A percentile compares a stretch with the other conserved stretches of the same genome.
Conservation (phyloP, 2,797 vertebrate species). For the Neosilurus hyrtlii region DNA sequence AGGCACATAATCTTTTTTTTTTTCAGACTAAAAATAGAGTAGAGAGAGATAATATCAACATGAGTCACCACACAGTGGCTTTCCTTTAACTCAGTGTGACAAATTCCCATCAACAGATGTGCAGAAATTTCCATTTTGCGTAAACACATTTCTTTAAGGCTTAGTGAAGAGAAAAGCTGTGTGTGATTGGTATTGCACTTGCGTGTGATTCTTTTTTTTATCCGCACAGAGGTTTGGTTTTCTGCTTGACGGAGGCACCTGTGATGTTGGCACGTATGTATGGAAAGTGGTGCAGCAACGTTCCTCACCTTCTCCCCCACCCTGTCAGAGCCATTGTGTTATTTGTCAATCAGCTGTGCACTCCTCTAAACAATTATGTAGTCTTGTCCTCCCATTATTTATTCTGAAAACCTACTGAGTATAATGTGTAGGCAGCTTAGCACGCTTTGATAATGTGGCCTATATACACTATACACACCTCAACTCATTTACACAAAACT, state of each 20-base stretch:
- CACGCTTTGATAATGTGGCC: background rate
- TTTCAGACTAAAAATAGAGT: slow-evolving; percentile 5
- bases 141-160: slow-evolving; percentile 38
- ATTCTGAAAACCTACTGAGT: slow-evolving; percentile 16
- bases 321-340: slow-evolving; percentile 53
- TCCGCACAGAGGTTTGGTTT: slow-evolving; percentile 32
- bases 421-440: background rate
- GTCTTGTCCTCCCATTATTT: slow-evolving; percentile 16
- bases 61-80: slow-evolving; percentile 27
- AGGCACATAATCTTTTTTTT: background rate
- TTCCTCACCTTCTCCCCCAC: slow-evolving; percentile 35
- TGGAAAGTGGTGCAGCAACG: slow-evolving; percentile 34
- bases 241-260: slow-evolving; percentile 45
- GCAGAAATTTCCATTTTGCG: slow-evolving; percentile 37
- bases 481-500: no score
- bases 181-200: background rate
- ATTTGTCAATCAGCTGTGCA: slow-evolving; percentile 55
- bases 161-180: slow-evolving; percentile 21
- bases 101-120: slow-evolving; percentile 14
- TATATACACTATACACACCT: background rate
- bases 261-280: slow-evolving; percentile 50
- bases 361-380: slow-evolving; percentile 43
- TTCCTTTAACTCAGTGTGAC: slow-evolving; percentile 15
- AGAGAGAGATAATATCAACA: slow-evolving; percentile 35
- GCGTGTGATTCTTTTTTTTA: slow-evolving; percentile 25